Evolutionary conservation across 2,113 vertebrate genomes (phyloP).

Genomic region (Syngnathus typhle): DNA sequence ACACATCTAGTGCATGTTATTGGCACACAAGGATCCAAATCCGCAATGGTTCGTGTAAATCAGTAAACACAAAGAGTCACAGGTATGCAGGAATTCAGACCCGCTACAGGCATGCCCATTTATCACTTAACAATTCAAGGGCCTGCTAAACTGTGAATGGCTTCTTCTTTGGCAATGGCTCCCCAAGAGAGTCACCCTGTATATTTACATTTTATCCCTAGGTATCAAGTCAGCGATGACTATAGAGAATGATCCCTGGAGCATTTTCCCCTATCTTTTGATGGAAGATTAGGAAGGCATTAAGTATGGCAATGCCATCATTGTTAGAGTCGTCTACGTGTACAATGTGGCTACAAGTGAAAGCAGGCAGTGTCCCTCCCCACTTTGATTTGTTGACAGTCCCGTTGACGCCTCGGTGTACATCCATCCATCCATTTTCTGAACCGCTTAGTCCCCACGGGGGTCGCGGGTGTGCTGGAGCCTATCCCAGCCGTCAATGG

Average conservation of each 20-base stretch:
- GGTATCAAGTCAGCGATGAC: constrained; percentile 22
- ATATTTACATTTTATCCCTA: constrained; percentile 20
- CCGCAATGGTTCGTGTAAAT: constrained; percentile 9
- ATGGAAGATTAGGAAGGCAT: constrained; percentile 35
- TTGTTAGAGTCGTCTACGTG: constrained; percentile 8
- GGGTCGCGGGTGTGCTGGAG: too few relatives aligned
- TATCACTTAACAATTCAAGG: neutral
- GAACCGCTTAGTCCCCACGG: too few relatives aligned
- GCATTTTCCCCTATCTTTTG: constrained; percentile 29
- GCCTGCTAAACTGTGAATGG: constrained; percentile 10
- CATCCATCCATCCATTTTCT: too few relatives aligned
- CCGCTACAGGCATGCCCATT: neutral
- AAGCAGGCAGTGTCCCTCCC: neutral
- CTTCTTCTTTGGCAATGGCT: constrained; percentile 1
- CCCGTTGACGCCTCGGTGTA: neutral
- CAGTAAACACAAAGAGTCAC: constrained; percentile 9
- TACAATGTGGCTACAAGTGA: constrained; percentile 12
- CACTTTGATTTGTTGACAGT: neutral
- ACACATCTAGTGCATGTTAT: neutral
- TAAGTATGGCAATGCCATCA: constrained; percentile 20
- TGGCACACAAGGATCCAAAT: neutral
- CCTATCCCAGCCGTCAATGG: too few relatives aligned
- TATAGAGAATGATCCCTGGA: constrained; percentile 16
- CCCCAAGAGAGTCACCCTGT: neutral
- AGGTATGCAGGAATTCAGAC: constrained; percentile 27